Percentiles rank a stretch among this genome's conserved stretches.
phyloP scores from a whole-genome alignment of 2,797 vertebrate species.

The Garrulus glandarius region DNA sequence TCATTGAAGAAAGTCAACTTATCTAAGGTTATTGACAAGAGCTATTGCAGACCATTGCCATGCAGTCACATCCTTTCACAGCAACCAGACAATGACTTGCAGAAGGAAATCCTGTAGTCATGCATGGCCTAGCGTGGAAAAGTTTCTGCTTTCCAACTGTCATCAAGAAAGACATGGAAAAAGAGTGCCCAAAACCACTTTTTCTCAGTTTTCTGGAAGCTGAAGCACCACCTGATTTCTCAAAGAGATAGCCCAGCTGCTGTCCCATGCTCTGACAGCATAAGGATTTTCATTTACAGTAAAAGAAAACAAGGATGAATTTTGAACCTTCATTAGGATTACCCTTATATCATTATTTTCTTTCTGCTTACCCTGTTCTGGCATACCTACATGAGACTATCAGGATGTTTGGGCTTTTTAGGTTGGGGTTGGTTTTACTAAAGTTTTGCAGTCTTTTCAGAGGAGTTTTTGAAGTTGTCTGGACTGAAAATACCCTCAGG shows the following conservation, averaged over 20 bases:
- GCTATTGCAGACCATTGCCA: background rate
- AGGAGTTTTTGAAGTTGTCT: background rate
- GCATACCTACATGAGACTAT: background rate
- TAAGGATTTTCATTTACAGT: background rate
- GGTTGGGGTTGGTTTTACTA: fast-evolving
- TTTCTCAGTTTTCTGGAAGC: background rate
- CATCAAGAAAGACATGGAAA: background rate
- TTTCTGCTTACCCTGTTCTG: background rate
- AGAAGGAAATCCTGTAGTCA: background rate
- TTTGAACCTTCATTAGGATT: background rate
- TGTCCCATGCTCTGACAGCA: background rate
- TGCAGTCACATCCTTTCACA: background rate
- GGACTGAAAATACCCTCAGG: background rate
- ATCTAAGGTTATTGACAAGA: background rate
- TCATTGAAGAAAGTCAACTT: background rate
- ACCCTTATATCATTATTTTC: background rate
- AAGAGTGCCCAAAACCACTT: background rate
- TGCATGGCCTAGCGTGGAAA: background rate
- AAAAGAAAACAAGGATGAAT: background rate
- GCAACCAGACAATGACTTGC: background rate
- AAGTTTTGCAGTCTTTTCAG: background rate
- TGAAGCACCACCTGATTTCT: background rate
- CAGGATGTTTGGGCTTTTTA: fast-evolving
- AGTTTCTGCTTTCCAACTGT: background rate
- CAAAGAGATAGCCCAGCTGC: background rate